Evolutionary conservation across 2,888 invertebrate species (phyloP).

Genomic region (Diplolepis rosae): DNA sequence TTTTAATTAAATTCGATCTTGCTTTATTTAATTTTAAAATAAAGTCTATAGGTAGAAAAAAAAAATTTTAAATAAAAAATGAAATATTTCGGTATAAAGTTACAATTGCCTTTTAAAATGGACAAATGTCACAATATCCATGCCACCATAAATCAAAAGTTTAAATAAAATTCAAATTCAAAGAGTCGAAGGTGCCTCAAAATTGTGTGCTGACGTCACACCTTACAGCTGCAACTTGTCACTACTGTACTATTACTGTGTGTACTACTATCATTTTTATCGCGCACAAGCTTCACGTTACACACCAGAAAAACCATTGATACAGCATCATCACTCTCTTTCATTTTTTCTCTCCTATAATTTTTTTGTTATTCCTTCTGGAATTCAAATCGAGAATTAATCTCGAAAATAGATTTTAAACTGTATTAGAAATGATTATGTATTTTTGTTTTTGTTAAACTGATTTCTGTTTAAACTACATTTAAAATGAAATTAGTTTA

Average conservation of each 20-base stretch:
- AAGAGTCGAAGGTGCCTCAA: slow-evolving; percentile 52
- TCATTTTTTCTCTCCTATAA: background rate
- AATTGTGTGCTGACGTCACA: slow-evolving; percentile 66
- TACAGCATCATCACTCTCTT: background rate
- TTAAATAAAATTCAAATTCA: slow-evolving; percentile 26
- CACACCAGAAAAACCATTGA: slow-evolving; percentile 17
- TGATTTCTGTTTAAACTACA: no score
- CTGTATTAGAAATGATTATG: no score
- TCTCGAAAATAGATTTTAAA: background rate
- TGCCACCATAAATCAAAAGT: background rate
- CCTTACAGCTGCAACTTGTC: slow-evolving; percentile 73
- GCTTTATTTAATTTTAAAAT: background rate
- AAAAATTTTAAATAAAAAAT: background rate
- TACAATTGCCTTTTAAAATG: background rate
- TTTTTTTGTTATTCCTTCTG: background rate
- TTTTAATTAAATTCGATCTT: no score
- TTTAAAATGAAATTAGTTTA: no score
- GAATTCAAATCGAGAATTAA: background rate
- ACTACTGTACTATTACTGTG: slow-evolving; percentile 74
- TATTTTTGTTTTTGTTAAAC: no score
- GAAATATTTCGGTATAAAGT: background rate
- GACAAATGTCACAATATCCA: background rate
- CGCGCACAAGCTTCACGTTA: slow-evolving; percentile 69
- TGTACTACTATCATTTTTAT: slow-evolving; percentile 70
- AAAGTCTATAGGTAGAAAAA: background rate